These are phyloP conservation scores for Anarhynchus alexandrinus DNA, from an alignment of 2,113 vertebrate species.

Conservation along the genomic window DNA sequence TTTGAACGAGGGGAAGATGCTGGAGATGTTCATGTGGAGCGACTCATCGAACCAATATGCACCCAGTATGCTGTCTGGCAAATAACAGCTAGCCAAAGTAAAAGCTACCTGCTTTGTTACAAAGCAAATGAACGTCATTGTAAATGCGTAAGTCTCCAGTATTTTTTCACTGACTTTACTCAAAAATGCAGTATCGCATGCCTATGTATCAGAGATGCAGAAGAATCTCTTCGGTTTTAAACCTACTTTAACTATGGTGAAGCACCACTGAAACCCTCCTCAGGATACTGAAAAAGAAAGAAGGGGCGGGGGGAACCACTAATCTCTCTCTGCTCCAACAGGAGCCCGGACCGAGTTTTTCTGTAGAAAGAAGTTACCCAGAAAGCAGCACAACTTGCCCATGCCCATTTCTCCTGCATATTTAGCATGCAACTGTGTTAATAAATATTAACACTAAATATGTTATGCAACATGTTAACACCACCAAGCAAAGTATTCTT, in stretches of 20 bases:
- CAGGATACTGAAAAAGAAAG: neutral
- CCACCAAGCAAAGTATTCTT: neutral
- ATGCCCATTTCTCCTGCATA: neutral
- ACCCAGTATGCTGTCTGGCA: neutral
- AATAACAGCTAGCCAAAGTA: neutral
- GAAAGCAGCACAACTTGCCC: neutral
- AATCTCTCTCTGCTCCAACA: neutral
- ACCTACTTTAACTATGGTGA: neutral
- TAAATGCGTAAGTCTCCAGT: neutral
- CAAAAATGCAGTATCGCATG: neutral
- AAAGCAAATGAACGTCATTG: fast-evolving
- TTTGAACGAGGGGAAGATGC: fast-evolving
- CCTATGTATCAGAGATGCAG: neutral
- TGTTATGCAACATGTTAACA: fast-evolving
- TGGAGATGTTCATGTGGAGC: fast-evolving
- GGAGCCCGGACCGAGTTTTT: neutral
- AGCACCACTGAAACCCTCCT: neutral
- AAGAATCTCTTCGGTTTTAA: neutral
- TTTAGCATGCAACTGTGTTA: neutral
- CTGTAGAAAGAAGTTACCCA: neutral
- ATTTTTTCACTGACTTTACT: neutral
- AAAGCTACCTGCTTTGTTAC: neutral
- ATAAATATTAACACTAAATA: neutral
- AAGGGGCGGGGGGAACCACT: neutral
- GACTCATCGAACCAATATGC: neutral